phyloP scores from a whole-genome alignment of 2,113 vertebrate species.

The Scopus umbretta region DNA sequence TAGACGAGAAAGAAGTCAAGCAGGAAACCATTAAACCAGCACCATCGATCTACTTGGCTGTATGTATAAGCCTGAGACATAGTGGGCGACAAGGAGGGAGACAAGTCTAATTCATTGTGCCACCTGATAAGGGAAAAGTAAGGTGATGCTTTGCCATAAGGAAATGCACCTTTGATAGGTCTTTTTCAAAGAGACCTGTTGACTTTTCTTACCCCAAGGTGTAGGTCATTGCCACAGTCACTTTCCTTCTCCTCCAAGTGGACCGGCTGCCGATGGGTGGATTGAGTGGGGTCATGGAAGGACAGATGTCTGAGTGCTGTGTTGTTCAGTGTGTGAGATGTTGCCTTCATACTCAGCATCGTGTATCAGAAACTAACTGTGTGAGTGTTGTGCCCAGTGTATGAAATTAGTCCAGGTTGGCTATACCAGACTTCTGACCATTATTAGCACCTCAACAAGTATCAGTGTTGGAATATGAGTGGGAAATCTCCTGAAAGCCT shows the following conservation, averaged over 20 bases:
- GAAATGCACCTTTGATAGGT: background rate
- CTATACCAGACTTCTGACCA: background rate
- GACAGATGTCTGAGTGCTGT: background rate
- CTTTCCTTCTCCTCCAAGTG: background rate
- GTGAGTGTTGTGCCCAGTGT: accelerated
- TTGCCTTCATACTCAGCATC: background rate
- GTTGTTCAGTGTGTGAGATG: background rate
- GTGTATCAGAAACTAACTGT: background rate
- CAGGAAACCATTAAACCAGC: background rate
- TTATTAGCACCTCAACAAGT: background rate
- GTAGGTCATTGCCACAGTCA: background rate
- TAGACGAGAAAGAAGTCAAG: background rate
- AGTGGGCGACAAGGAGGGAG: background rate
- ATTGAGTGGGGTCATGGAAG: background rate
- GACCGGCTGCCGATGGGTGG: background rate
- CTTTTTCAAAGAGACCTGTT: background rate
- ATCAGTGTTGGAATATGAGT: background rate
- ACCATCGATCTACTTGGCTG: background rate
- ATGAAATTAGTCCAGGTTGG: background rate
- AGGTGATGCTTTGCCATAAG: background rate
- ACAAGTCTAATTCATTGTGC: background rate
- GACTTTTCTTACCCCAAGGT: background rate
- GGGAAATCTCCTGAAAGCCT: background rate
- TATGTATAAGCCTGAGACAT: background rate
- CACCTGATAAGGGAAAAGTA: background rate